Percentiles rank a stretch among this genome's conserved stretches.
These are phyloP conservation scores for Parnassius apollo DNA, from an alignment of 2,888 invertebrate genomes.

Conservation along the genomic window DNA sequence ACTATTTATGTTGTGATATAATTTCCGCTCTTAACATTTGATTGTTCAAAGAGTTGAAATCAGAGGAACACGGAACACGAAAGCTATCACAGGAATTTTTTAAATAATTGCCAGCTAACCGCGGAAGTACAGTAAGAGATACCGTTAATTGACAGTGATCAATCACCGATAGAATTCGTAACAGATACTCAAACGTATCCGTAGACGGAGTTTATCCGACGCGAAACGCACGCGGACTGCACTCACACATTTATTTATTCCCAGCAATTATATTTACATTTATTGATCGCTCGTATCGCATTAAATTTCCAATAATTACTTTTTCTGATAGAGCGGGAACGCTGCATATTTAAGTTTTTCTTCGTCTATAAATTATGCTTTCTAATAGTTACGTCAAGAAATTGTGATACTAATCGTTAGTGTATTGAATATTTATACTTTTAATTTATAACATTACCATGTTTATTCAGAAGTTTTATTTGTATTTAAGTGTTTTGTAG, in stretches of 20 bases:
- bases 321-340: not conserved
- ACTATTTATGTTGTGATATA: not conserved
- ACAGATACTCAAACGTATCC: not conserved
- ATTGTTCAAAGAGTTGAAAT: conserved; percentile 1
- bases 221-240: not conserved
- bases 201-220: conserved; percentile 9
- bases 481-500: no score
- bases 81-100: conserved; percentile 19
- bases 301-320: conserved; percentile 7
- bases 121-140: conserved; percentile 37
- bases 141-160: conserved; percentile 44
- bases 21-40: not conserved
- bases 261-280: conserved; percentile 1
- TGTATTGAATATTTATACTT: no score
- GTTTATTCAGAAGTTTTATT: not conserved
- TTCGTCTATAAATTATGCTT: not conserved
- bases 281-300: not conserved
- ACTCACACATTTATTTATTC: not conserved
- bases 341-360: not conserved
- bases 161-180: conserved; percentile 31
- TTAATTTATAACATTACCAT: no score
- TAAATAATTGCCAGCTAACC: conserved; percentile 5
- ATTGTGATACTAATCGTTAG: not conserved
- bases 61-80: not conserved
- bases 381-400: not conserved